Base-by-base conservation (phyloP, 2,797 vertebrate species). In the Anisognathus igniventris region DNA sequence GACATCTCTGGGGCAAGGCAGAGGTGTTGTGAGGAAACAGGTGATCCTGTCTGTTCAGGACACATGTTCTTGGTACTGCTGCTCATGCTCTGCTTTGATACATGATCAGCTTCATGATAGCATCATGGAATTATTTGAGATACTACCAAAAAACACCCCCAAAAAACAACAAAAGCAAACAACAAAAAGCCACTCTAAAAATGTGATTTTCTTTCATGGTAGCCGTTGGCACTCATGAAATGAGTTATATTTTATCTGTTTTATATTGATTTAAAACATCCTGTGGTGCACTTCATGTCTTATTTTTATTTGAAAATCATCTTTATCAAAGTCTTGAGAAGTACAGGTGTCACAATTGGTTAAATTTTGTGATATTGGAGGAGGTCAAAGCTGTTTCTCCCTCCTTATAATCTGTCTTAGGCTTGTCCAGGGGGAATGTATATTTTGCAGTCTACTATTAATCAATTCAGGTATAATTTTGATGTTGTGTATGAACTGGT, bases 351-450 rank as follows among this genome's bases (percentile, higher is more conserved):
- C 40, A 11, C 3, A 4, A 10, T 42, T 89, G 61, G 9, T 58
- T 74, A 44, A 54, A 84, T 72, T 60, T 53, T 1, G 6, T 80
- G 0, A 5, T 56, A 24, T 30, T 62, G 74, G 50, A 74, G 17
- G 58, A 72, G 11, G n/a, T 50, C 37, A 77, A 5, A 88, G 21
- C 21, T 78, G 10, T 53, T 71, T 51, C 6, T 75, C 12, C 27
- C 7, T 51, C 20, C 24, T 78, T 39, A 2, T 10, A 13, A 33
- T 40, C 90, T 68, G 15, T 64, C n/a, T 71, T 67, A 28, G 22
- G 19, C 4, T 0, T 22, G 12, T 60, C 37, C 35, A 71, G 7
- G 31, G 47, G 16, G 7, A 50, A 5, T 35, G 10, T 6, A 0
- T 73, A 13, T 71, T 87, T 83, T 83, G 61, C 33, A 35, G 12